A percentile compares a stretch with the other conserved stretches of the same genome.
These are phyloP conservation scores for Elanus axillaris DNA, from an alignment of 2,113 vertebrate species.

Conservation along the genomic window DNA sequence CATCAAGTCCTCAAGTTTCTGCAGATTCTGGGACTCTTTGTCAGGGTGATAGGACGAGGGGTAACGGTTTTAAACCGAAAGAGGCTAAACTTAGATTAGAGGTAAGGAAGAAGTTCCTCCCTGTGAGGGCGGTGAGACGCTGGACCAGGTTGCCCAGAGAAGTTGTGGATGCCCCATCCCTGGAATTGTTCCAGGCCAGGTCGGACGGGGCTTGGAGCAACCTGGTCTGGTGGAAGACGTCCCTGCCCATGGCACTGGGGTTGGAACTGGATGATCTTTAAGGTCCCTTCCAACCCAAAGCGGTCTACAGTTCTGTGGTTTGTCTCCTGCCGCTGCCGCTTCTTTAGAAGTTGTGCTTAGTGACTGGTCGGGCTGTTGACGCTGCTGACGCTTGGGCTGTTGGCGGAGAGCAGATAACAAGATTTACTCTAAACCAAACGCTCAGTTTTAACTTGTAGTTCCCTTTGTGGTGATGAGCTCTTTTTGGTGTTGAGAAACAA, in stretches of 20 bases:
- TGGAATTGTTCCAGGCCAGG: neutral
- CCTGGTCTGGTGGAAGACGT: too few relatives aligned
- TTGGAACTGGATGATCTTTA: neutral
- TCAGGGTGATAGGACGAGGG: rapidly evolving
- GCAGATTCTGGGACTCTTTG: neutral
- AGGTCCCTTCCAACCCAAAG: neutral
- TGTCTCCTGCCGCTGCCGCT: neutral
- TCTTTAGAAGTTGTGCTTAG: too few relatives aligned
- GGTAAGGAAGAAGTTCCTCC: rapidly evolving
- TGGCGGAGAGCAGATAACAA: neutral
- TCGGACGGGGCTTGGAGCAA: neutral
- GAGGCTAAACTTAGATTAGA: too few relatives aligned
- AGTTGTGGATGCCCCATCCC: neutral
- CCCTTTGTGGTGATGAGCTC: neutral
- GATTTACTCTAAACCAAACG: neutral
- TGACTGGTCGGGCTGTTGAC: neutral
- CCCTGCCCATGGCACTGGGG: neutral
- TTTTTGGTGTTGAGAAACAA: neutral
- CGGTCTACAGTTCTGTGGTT: neutral
- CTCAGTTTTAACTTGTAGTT: neutral
- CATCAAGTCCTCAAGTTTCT: neutral
- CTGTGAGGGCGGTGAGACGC: neutral
- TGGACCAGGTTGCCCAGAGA: neutral
- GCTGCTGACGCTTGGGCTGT: neutral
- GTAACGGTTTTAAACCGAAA: neutral